Base-by-base conservation (phyloP, 2,888 invertebrate genomes). In the Drosophila ustulata region DNA sequence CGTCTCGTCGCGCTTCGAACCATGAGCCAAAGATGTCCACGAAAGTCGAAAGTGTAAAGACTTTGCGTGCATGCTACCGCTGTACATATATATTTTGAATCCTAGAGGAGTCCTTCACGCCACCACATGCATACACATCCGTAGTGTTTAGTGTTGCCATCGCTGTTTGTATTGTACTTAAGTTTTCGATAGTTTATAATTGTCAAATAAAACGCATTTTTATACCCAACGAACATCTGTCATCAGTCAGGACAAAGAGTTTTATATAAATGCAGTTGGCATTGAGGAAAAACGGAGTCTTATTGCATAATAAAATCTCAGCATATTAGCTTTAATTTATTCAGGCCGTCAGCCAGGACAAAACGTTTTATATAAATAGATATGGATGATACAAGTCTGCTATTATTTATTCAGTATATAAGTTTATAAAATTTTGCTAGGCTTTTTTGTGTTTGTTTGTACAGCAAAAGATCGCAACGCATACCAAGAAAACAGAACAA, bases 11-110 rank as follows among this genome's bases (percentile, higher is more conserved):
- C 32, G 25, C 30, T 23, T 53, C 74, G 71, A 77, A 78, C 77
- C 76, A 76, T 68, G 75, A 80, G 90, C 90, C 91, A 91, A 90
- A 90, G 91, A 90, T 77, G 75, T 83, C 61, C 73, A 85, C 72
- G 71, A 73, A 65, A 80, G 76, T 75, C 72, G 71, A 73, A 65
- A 80, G 76, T 75, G 77, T 46, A 56, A 75, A 72, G 81, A 78
- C 81, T 85, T 77, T 63, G 65, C 63, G 76, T 76, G 80, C 77
- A 61, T 67, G 65, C 76, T 65, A 72, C 56, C 61, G 41, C 56
- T 78, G 75, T 77, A 85, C 41, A 76, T 74, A 46, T 50, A 11
- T 37, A 37, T 37, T 11, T n/a, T 25, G 25, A 32, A 46, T 51
- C 53, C 2, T 26, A 13, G 39, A 25, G 66, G 69, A 75, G 58